phyloP scores from a whole-genome alignment of 2,888 invertebrate genomes.

The Coelinius sp. region DNA sequence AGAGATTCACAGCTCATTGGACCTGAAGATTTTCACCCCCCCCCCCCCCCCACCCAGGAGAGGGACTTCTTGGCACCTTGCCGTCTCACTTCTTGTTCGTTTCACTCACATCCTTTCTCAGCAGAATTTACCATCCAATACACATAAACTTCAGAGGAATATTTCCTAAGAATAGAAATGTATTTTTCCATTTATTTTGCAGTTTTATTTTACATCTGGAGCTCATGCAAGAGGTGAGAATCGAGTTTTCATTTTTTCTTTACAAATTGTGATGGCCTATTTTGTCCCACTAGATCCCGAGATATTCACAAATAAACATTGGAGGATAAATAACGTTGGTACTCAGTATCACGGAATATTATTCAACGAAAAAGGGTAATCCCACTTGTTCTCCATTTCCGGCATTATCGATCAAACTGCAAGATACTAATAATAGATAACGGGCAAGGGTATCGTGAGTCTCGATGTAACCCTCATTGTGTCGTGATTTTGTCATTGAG shows the following conservation, averaged over 20 bases:
- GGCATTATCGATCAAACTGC: constrained; percentile 30
- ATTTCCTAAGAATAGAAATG: background rate
- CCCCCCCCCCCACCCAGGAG: too few relatives aligned
- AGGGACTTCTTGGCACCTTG: constrained; percentile 27
- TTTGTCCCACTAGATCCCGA: too few relatives aligned
- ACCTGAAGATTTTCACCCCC: background rate
- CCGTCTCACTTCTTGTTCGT: constrained; percentile 24
- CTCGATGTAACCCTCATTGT: too few relatives aligned
- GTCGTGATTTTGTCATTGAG: too few relatives aligned
- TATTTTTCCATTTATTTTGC: background rate
- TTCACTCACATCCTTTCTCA: constrained; percentile 15
- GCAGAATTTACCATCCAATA: background rate
- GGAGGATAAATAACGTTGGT: too few relatives aligned
- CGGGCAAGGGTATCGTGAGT: constrained; percentile 2
- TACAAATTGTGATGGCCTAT: too few relatives aligned
- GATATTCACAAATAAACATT: constrained; percentile 37
- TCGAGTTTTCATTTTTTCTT: too few relatives aligned
- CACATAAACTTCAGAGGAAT: background rate
- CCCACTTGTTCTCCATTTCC: background rate
- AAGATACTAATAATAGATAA: constrained; percentile 27
- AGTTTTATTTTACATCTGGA: background rate
- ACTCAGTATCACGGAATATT: background rate
- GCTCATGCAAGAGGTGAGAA: background rate
- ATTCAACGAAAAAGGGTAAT: background rate
- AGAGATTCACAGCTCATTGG: constrained; percentile 21